phyloP scores from a whole-genome alignment of 2,797 vertebrate species.

The Ambastaia sidthimunki region DNA sequence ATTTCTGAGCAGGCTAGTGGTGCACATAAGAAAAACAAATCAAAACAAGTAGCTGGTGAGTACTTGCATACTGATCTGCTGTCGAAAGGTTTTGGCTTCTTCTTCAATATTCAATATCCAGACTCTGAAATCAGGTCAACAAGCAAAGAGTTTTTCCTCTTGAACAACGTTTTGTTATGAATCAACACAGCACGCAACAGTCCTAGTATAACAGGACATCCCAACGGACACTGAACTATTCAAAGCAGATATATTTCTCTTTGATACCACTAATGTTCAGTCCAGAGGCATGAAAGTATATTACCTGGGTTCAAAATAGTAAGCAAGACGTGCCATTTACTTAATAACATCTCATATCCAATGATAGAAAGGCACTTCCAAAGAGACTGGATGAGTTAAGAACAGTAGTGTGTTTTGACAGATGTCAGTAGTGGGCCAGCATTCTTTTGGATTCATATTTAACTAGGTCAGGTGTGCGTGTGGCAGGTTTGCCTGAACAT shows the following conservation, averaged over 20 bases:
- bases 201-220: constrained; percentile 19
- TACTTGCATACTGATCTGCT: constrained; percentile 22
- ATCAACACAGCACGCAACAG: constrained; percentile 14
- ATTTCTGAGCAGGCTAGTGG: neutral
- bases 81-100: constrained; percentile 12
- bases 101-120: neutral
- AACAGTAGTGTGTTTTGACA: neutral
- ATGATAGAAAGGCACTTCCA: too few relatives aligned
- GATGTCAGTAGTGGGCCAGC: constrained; percentile 2
- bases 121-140: constrained; percentile 13
- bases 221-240: constrained; percentile 42
- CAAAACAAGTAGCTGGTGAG: constrained; percentile 15
- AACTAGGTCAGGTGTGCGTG: constrained; percentile 25
- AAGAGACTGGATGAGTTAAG: neutral
- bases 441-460: constrained; percentile 1
- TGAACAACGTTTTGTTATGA: constrained; percentile 24
- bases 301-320: constrained; percentile 65
- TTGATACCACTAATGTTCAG: constrained; percentile 51
- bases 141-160: neutral
- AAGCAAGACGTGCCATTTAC: constrained; percentile 55
- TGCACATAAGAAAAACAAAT: neutral
- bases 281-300: constrained; percentile 52
- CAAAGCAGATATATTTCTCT: constrained; percentile 57
- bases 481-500: constrained; percentile 2
- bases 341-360: constrained; percentile 48